phyloP scores from a whole-genome alignment of 2,888 invertebrate species.

The Coremacera marginata region DNA sequence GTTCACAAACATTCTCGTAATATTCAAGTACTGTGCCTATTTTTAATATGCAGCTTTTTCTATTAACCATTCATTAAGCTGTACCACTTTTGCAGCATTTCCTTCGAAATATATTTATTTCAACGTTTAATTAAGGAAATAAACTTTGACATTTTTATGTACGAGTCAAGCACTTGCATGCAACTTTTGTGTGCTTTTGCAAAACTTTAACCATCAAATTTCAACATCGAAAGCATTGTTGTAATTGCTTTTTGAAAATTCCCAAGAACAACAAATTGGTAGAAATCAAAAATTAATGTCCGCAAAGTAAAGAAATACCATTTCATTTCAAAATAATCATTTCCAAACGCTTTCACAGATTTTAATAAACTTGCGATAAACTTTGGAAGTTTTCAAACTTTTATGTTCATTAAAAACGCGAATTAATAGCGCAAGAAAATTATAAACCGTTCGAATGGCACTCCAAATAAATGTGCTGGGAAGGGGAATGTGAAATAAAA shows the following conservation, averaged over 20 bases:
- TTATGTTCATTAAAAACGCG: slow-evolving; percentile 32
- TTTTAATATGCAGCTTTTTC: too few species aligned
- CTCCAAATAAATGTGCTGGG: background rate
- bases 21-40: too few species aligned
- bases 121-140: background rate
- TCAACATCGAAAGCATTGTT: background rate
- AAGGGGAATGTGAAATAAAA: slow-evolving; percentile 5
- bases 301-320: background rate
- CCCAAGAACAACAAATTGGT: background rate
- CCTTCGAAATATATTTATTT: background rate
- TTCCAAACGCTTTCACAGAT: background rate
- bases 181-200: background rate
- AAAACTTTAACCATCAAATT: slow-evolving; percentile 21
- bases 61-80: too few species aligned
- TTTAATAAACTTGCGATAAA: slow-evolving; percentile 32
- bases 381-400: slow-evolving; percentile 22
- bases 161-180: background rate
- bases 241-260: background rate
- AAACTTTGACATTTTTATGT: slow-evolving; percentile 18
- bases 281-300: slow-evolving; percentile 28
- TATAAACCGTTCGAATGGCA: background rate
- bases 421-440: slow-evolving; percentile 16
- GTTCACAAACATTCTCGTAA: too few species aligned
- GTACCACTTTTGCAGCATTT: too few species aligned
- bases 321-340: background rate